Base-by-base conservation (phyloP, 2,113 vertebrate genomes). In the Labrus mixtus region DNA sequence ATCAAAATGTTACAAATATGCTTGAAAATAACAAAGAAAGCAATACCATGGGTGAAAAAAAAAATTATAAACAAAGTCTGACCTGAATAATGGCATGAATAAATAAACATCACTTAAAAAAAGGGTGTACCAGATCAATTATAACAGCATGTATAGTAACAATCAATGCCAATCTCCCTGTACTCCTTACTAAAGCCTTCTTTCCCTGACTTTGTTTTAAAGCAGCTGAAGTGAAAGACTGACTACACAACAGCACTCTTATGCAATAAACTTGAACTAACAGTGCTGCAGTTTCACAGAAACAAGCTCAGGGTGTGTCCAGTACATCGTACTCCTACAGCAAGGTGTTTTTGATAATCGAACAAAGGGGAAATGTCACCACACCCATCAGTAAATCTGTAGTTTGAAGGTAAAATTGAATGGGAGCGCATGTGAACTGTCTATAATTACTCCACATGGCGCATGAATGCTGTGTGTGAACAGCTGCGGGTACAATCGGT, bases 11-110 rank as follows among this genome's bases (percentile, higher is more conserved):
- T 33, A 54, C 63, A 78, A 66, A 67, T 48, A 43, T 62, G 23
- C n/a, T 55, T 77, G 9, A 64, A 67, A 73, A 62, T 25, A 68
- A 19, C 22, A 81, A 85, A 77, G 16, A 75, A 82, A 79, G 74
- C 56, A 59, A 60, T 19, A 25, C 4, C 50, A 6, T 10, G 23
- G 29, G 16, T 77, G 16, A 72, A 78, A 13, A 72, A 78, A 13
- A 70, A 82, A 77, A 51, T 59, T 4, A 70, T 61, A 17, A 68
- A 63, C 48, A 81, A 36, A 68, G 22, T 68, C 29, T 62, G 66
- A 56, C 62, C 25, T 16, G 13, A 46, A 19, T 48, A 48, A 46
- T 16, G 15, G 13, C 45, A 17, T 8, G 45, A 46, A 46, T 46
- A 48, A 48, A 48, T 48, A 48, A 19, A 48, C 25, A 19, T 73